Percentiles rank a stretch among this genome's conserved stretches.
These are phyloP conservation scores for Buceros bicornis DNA, from an alignment of 2,797 vertebrate genomes.

Conservation along the genomic window DNA sequence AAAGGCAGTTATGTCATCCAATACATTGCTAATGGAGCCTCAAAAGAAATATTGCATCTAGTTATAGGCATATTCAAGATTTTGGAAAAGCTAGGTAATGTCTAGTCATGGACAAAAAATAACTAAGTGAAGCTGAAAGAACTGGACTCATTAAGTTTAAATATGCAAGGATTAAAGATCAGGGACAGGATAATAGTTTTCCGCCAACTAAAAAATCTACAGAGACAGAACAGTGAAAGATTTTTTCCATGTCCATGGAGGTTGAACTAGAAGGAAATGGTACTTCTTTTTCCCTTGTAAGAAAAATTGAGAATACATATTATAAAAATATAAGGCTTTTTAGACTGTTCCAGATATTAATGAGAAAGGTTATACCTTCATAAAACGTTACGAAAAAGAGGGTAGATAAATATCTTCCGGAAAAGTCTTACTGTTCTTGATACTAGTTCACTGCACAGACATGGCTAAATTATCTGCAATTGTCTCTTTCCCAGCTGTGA, in stretches of 20 bases:
- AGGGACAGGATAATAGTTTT: not conserved
- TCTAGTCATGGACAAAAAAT: not conserved
- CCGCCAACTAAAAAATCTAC: not conserved
- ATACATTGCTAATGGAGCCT: not conserved
- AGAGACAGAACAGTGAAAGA: not conserved
- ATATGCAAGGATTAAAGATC: not conserved
- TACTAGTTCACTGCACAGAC: not conserved
- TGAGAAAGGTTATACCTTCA: not conserved
- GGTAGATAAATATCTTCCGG: not conserved
- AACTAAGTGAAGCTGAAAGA: not conserved
- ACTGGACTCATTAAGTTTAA: not conserved
- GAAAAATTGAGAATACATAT: not conserved
- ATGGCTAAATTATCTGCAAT: not conserved
- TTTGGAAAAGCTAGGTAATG: not conserved
- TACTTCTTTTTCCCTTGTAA: not conserved
- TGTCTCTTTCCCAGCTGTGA: not conserved
- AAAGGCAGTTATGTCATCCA: not conserved
- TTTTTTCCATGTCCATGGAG: not conserved
- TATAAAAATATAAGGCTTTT: not conserved
- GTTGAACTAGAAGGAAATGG: not conserved
- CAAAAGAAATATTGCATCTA: not conserved
- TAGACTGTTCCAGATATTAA: not conserved
- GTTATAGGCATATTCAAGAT: not conserved
- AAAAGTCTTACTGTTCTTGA: not conserved
- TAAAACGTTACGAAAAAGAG: not conserved